A percentile compares a stretch with the other conserved stretches of the same genome.
Conservation (phyloP, 2,113 vertebrate species). For the Apodemus speciosus region DNA sequence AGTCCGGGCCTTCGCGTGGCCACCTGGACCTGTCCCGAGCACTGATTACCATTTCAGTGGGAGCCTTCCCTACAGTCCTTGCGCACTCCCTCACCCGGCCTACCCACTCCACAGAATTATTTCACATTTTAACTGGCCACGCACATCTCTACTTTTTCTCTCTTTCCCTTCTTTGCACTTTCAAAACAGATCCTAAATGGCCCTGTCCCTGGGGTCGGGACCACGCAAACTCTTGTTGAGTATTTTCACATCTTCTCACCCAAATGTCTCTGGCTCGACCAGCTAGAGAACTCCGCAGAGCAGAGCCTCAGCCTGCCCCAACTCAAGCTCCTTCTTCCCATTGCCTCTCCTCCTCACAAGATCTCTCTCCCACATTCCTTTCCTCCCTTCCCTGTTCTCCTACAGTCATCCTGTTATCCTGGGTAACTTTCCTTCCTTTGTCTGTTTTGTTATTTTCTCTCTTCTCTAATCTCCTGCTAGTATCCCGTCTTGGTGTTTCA, state of each 20-base stretch:
- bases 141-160: neutral
- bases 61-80: neutral
- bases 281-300: neutral
- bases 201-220: neutral
- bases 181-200: neutral
- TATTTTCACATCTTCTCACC: neutral
- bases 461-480: neutral
- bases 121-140: neutral
- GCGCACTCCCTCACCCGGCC: neutral
- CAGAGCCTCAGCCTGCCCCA: neutral
- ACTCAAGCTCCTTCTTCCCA: neutral
- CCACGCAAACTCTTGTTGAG: neutral
- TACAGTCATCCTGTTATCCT: neutral
- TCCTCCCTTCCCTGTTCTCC: neutral
- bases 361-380: neutral
- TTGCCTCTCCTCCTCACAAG: neutral
- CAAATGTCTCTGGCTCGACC: neutral
- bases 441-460: neutral
- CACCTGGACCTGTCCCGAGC: neutral
- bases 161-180: neutral
- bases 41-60: neutral
- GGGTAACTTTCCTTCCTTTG: neutral
- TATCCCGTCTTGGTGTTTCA: neutral
- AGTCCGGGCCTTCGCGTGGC: neutral
- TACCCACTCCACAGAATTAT: neutral